phyloP scores from a whole-genome alignment of 2,113 vertebrate species.

The Gadus chalcogrammus region DNA sequence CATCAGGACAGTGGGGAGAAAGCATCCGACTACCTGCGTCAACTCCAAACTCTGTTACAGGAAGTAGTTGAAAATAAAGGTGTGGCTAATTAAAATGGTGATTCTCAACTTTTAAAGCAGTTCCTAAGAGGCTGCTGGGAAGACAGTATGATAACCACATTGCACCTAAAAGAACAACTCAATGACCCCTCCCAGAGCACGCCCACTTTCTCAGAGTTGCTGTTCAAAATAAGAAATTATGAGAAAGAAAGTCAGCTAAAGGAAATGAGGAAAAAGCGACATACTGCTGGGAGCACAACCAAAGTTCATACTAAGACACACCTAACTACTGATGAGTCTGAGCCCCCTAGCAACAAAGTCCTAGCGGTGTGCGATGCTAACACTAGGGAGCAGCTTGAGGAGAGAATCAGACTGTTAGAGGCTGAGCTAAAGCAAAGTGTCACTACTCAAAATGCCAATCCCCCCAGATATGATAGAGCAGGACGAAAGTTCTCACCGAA shows the following conservation, averaged over 20 bases:
- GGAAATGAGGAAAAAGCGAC: neutral
- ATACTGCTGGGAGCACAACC: neutral
- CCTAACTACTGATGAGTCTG: neutral
- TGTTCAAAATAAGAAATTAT: neutral
- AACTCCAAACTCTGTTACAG: slow-evolving; percentile 18
- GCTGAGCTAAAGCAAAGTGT: neutral
- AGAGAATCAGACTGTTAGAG: neutral
- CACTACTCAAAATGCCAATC: neutral
- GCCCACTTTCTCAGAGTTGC: slow-evolving; percentile 2
- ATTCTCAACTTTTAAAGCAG: slow-evolving; percentile 10
- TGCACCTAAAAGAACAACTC: neutral
- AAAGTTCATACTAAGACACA: slow-evolving; percentile 4
- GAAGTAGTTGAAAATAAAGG: slow-evolving; percentile 25
- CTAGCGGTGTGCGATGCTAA: neutral
- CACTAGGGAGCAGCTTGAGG: neutral
- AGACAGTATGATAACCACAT: neutral
- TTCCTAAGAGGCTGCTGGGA: slow-evolving; percentile 18
- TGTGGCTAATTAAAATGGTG: neutral
- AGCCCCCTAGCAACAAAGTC: neutral
- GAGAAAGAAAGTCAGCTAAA: slow-evolving; percentile 3
- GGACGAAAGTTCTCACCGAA: neutral
- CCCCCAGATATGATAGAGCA: neutral
- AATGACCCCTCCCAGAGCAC: neutral
- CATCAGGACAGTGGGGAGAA: slow-evolving; percentile 23
- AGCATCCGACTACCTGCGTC: slow-evolving; percentile 20